Evolutionary conservation across 2,888 invertebrate species (phyloP).

Genomic region (Axea sp.): DNA sequence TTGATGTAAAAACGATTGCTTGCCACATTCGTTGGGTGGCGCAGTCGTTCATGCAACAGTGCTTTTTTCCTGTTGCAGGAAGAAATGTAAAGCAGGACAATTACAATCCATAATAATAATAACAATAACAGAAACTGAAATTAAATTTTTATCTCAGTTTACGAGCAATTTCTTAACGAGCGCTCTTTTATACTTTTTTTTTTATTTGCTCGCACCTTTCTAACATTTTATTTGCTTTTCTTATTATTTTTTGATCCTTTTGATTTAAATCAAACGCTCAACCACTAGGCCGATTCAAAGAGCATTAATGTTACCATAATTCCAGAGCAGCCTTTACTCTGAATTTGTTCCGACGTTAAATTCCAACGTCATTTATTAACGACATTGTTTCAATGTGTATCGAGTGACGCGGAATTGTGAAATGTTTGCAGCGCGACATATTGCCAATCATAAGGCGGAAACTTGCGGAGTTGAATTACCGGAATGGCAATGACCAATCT

Average conservation of each 20-base stretch:
- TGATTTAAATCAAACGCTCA: conserved; percentile 29
- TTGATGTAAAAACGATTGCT: too few relatives aligned
- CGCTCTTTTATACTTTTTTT: conserved; percentile 11
- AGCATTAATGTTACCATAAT: conserved; percentile 16
- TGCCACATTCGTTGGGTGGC: too few relatives aligned
- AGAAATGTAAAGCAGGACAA: too few relatives aligned
- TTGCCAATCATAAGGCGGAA: conserved; percentile 52
- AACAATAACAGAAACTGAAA: conserved; percentile 9
- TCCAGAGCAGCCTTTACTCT: conserved; percentile 13
- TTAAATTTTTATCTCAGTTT: conserved; percentile 24
- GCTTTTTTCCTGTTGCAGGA: too few relatives aligned
- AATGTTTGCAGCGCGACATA: conserved; percentile 10
- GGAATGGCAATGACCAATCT: conserved; percentile 30
- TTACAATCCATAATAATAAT: too few relatives aligned
- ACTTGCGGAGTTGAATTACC: conserved; percentile 14
- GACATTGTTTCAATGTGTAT: too few relatives aligned
- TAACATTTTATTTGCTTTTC: conserved; percentile 2
- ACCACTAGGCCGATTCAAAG: conserved; percentile 6
- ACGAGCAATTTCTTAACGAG: conserved; percentile 42
- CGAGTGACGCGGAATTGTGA: conserved; percentile 13
- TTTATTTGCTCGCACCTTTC: neutral
- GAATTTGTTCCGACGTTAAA: too few relatives aligned
- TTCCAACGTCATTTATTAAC: too few relatives aligned
- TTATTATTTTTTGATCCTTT: conserved; percentile 2
- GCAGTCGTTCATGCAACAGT: too few relatives aligned